Evolutionary conservation across 2,113 vertebrate species (phyloP).

Genomic region (Callipepla squamata): DNA sequence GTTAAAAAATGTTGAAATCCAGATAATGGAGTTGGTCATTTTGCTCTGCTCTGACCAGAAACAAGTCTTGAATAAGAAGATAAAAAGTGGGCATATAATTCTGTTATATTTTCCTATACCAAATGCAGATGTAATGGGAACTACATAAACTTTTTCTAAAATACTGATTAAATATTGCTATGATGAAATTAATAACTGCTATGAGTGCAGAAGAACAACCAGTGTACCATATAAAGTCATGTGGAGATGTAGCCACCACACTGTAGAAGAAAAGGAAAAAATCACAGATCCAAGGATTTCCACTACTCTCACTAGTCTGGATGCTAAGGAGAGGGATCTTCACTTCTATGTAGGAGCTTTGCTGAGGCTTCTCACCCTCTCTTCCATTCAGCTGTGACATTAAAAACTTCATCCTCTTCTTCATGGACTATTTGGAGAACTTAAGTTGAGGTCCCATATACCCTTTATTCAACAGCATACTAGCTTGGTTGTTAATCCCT

Average conservation of each 20-base stretch:
- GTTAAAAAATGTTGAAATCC: background rate
- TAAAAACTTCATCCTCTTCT: background rate
- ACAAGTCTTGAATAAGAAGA: background rate
- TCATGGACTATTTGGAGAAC: background rate
- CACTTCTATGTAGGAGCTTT: background rate
- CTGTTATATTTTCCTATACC: background rate
- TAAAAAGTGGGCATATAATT: background rate
- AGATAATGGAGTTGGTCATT: background rate
- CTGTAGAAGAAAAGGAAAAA: background rate
- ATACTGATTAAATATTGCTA: background rate
- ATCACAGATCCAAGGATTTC: background rate
- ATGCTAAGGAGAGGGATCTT: background rate
- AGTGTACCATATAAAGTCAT: background rate
- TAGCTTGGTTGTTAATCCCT: background rate
- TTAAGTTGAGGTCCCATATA: background rate
- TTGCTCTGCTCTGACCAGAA: background rate
- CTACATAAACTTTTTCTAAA: background rate
- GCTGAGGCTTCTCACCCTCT: background rate
- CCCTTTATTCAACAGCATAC: background rate
- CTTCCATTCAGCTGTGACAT: background rate
- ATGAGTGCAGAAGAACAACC: background rate
- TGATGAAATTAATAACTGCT: background rate
- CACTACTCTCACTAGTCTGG: background rate
- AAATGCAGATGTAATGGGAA: background rate
- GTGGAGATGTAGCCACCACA: background rate